Evolutionary conservation across 2,888 invertebrate genomes (phyloP).

Genomic region (Philereme vetulata): DNA sequence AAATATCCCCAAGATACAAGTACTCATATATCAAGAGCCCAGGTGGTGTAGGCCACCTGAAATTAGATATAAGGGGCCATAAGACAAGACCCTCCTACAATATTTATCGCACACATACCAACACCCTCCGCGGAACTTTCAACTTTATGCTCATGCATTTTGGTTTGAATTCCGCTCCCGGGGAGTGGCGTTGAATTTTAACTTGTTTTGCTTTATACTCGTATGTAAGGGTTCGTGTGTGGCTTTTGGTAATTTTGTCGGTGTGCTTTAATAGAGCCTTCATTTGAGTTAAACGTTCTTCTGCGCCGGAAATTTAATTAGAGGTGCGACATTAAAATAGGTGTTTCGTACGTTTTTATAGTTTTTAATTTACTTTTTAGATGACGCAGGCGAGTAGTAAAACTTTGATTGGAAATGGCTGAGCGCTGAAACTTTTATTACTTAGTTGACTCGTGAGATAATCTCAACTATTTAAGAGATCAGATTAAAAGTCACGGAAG

Average conservation of each 20-base stretch:
- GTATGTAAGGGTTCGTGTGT: slow-evolving; percentile 26
- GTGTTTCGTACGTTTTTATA: slow-evolving; percentile 13
- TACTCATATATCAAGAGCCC: slow-evolving; percentile 51
- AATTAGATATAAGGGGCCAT: slow-evolving; percentile 49
- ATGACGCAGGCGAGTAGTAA: not conserved
- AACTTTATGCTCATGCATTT: slow-evolving; percentile 2
- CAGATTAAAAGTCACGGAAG: too few species aligned
- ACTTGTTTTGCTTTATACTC: slow-evolving; percentile 35
- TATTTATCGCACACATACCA: slow-evolving; percentile 41
- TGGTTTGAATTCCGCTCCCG: slow-evolving; percentile 3
- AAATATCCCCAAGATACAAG: slow-evolving; percentile 42
- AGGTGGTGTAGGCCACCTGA: slow-evolving; percentile 55
- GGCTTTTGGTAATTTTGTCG: slow-evolving; percentile 48
- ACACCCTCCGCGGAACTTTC: slow-evolving; percentile 3
- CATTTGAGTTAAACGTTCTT: slow-evolving; percentile 44
- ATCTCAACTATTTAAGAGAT: too few species aligned
- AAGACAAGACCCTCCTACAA: slow-evolving; percentile 42
- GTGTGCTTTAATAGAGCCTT: slow-evolving; percentile 52
- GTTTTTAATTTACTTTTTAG: slow-evolving; percentile 17
- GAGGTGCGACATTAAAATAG: slow-evolving; percentile 19
- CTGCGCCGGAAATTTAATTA: slow-evolving; percentile 34
- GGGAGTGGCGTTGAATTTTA: slow-evolving; percentile 7
- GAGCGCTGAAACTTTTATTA: not conserved
- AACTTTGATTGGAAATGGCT: slow-evolving; percentile 2
- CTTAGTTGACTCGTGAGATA: not conserved